Base-by-base conservation (phyloP, 2,888 invertebrate species). In the Endomychus coccineus region DNA sequence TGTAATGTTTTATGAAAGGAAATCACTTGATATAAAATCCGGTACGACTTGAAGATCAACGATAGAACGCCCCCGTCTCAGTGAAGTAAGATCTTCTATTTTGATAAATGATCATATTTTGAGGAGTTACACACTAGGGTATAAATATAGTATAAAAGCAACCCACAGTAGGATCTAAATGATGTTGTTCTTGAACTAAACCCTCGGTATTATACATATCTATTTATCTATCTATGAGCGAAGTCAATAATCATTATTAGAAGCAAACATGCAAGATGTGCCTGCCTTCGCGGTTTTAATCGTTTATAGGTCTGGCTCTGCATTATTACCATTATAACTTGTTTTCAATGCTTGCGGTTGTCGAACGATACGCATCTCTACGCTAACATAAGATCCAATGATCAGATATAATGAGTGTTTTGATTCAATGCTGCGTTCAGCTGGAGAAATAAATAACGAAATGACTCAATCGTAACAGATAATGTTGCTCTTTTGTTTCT, bases 321-420 rank as follows among this genome's bases (percentile, higher is more conserved):
- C 21, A 55, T 54, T 51, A 53, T 52, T 49, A 49, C 48, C 51
- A 51, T 53, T 54, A 55, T 57, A 58, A 57, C 56, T 57, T 51
- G 58, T 58, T 56, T 50, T 47, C 44, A 44, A 45, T 50, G 51
- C 49, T 55, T 46, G 51, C 47, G 50, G 51, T 43, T 37, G 36
- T 37, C 31, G 36, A 32, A 37, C 29, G 57, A 56, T 55, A 53
- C 45, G 44, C 50, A 57, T 56, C 58, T 51, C 44, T 39, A 39
- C 40, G 35, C 28, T 27, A 32, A 9, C 27, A 17, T 36, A 36
- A 45, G 50, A 49, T 51, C 47, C 49, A 50, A 51, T 52, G 48
- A 52, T 51, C 49, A 50, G 55, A 57, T 37, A 37, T 60, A 59
- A 60, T 58, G 58, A 60, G 54, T 56, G 59, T 58, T 59, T 59